Evolutionary conservation across 2,888 invertebrate genomes (phyloP).

Genomic region (Stegophylla sp.): DNA sequence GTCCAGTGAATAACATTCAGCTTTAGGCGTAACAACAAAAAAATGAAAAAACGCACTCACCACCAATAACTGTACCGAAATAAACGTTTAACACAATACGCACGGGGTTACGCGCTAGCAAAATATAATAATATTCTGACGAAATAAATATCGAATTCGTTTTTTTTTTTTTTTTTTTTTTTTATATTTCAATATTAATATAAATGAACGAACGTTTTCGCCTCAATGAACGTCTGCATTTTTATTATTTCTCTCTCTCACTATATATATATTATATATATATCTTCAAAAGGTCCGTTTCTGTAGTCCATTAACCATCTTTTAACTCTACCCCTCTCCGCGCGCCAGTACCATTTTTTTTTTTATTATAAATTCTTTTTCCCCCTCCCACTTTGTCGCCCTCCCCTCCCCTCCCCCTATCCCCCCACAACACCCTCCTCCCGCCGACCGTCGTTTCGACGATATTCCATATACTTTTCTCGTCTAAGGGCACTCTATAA

Average conservation of each 20-base stretch:
- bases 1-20: background rate
- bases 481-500: conserved; percentile 16
- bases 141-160: conserved; percentile 1
- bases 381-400: background rate
- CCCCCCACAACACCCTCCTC: background rate
- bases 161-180: too few relatives aligned
- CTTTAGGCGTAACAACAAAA: background rate
- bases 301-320: conserved; percentile 31
- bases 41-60: background rate
- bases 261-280: conserved; percentile 12
- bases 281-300: conserved; percentile 1
- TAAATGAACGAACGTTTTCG: conserved; percentile 35
- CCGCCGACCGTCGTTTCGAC: background rate
- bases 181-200: conserved; percentile 27
- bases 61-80: background rate
- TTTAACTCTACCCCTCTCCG: conserved; percentile 17
- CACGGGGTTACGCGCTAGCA: background rate
- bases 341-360: background rate
- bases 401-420: background rate
- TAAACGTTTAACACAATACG: background rate
- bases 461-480: background rate
- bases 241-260: background rate
- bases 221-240: background rate
- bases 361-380: conserved; percentile 29
- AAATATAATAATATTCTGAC: background rate